Base-by-base conservation (phyloP, 2,888 invertebrate genomes). In the Apocheima hispidaria region DNA sequence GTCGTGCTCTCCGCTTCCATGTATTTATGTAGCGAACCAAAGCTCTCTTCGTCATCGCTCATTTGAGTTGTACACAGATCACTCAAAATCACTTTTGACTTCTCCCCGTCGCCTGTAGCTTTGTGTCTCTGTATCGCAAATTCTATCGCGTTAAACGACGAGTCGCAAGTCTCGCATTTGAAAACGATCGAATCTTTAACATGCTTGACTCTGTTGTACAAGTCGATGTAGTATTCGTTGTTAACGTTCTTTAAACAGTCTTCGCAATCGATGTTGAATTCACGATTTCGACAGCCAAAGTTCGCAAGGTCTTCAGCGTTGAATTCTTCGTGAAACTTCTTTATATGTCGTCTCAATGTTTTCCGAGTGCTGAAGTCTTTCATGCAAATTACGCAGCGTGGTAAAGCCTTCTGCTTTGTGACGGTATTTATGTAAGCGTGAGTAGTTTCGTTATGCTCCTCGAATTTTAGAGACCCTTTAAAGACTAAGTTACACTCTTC, bases 311-410 rank as follows among this genome's bases (percentile, higher is more conserved):
- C 88, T 0, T 90, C 87, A 0, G 79, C 75, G 7, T 89, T 80
- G 26, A 89, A 90, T 1, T 83, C 86, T 0, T 66, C 61, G 23
- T 91, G 90, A 50, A 91, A 91, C 38, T 85, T 89, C 60, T 86
- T 88, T 0, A 90, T 87, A 41, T 91, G 90, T 0, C 90, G 75
- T 44, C 86, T 88, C 7, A 91, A 36, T 0, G 90, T 89, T 62
- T 90, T 90, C 0, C 84, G 68, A 0, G 89, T 83, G 48, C 90
- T 89, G n/a, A 91, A 91, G 44, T 90, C 86, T 61, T 90, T 91
- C 57, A 80, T 82, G 21, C 90, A 91, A 0, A 90, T 71, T 2
- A 89, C 79, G 38, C 90, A 91, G 3, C 84, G 68, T 0, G 90
- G 90, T 1, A 83, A 26, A 0, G 71, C 43, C 41, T 86, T 87